These are phyloP conservation scores for Orussus abietinus DNA, from an alignment of 1,140 invertebrate genomes.

Conservation along the genomic window DNA sequence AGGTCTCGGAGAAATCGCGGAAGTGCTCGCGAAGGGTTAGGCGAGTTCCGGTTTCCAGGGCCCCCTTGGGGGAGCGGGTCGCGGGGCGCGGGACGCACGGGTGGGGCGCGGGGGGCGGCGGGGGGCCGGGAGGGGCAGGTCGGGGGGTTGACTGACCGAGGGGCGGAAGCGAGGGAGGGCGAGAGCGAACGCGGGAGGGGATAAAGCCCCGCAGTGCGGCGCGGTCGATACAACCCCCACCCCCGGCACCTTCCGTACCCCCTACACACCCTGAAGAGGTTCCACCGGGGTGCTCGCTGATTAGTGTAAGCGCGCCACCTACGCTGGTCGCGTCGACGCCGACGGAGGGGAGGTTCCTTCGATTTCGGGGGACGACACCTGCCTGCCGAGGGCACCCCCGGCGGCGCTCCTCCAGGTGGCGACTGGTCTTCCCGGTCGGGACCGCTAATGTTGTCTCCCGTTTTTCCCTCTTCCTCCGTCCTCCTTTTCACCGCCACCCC, in stretches of 20 bases:
- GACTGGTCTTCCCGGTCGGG: no score
- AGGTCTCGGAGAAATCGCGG: background rate
- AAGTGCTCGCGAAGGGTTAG: no score
- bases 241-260: no score
- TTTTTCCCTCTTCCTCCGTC: background rate
- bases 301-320: no score
- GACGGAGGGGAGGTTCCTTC: no score
- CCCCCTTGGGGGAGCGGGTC: conserved; percentile 5
- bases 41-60: background rate
- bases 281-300: no score
- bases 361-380: no score
- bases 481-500: background rate
- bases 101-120: background rate
- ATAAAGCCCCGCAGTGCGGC: conserved; percentile 55
- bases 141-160: background rate
- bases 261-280: no score
- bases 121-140: background rate
- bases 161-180: conserved; percentile 3
- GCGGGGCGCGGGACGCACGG: conserved; percentile 7
- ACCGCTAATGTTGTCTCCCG: no score
- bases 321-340: no score
- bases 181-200: conserved; percentile 29
- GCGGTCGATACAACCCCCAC: conserved; percentile 50
- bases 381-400: no score
- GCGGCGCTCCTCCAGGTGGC: no score